These are phyloP conservation scores for Corvus cornix DNA, from an alignment of 2,113 vertebrate genomes.

Conservation along the genomic window DNA sequence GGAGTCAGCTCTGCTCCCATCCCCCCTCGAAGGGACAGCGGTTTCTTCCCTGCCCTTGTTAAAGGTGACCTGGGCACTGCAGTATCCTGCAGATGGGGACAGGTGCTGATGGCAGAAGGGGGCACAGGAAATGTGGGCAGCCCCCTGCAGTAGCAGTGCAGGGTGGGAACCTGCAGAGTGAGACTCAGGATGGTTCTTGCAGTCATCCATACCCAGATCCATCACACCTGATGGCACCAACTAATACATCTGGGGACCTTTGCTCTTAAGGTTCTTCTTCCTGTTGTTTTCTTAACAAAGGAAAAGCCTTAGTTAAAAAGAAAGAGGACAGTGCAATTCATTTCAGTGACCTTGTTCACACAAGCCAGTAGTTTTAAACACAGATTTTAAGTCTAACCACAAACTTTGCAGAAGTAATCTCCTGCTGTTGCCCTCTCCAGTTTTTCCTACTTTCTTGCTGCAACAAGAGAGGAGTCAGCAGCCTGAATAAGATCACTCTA, in stretches of 20 bases:
- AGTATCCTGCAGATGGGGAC: not conserved
- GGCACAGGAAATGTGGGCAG: fast-evolving
- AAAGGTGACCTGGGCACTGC: not conserved
- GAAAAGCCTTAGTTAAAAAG: not conserved
- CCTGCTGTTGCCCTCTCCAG: not conserved
- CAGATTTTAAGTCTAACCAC: not conserved
- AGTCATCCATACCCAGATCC: not conserved
- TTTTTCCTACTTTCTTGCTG: not conserved
- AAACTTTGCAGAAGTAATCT: not conserved
- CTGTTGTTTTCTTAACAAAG: not conserved
- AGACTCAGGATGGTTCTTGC: not conserved
- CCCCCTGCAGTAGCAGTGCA: fast-evolving
- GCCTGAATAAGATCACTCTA: not conserved
- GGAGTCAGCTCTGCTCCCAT: not conserved
- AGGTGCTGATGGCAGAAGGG: not conserved
- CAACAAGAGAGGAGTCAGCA: not conserved
- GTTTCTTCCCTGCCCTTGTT: not conserved
- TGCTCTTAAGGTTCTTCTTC: not conserved
- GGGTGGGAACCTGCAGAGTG: not conserved
- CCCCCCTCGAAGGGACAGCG: not conserved
- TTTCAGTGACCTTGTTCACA: not conserved
- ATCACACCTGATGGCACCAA: not conserved
- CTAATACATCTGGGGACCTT: not conserved
- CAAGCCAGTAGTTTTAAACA: not conserved
- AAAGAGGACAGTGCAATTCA: not conserved